These are phyloP conservation scores for Brevimyrus niger DNA, from an alignment of 2,113 vertebrate species.

Conservation along the genomic window DNA sequence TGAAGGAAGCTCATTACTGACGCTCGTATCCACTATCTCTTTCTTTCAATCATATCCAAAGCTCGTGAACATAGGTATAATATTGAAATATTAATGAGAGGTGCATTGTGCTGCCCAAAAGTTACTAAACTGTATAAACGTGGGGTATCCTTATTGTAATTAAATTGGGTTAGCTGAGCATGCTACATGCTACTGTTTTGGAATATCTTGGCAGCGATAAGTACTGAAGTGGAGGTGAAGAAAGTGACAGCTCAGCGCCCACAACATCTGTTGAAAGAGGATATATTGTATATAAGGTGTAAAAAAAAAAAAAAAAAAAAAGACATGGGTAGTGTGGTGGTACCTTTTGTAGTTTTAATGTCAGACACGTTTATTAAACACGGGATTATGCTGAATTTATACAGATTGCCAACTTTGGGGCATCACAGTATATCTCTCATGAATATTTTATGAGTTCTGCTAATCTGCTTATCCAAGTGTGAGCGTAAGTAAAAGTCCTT, in stretches of 20 bases:
- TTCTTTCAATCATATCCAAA: no score
- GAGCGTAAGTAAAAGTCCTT: background rate
- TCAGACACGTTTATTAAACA: no score
- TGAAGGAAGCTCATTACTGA: no score
- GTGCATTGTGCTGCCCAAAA: background rate
- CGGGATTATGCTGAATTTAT: background rate
- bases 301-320: no score
- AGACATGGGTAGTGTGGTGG: background rate
- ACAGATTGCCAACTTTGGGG: background rate
- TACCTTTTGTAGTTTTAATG: background rate
- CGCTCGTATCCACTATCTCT: no score
- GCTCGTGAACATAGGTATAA: no score
- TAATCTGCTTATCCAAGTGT: background rate
- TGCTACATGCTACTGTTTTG: background rate
- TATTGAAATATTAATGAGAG: no score
- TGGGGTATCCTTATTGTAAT: background rate
- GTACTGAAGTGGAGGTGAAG: background rate
- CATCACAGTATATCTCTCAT: background rate
- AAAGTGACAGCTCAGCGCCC: background rate
- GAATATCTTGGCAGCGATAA: background rate
- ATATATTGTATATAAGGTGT: background rate
- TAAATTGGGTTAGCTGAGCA: background rate
- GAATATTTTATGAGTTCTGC: background rate
- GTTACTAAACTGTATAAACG: background rate
- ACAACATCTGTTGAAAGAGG: background rate